Base-by-base conservation (phyloP, 1,140 invertebrate species). In the Ditylenchus dipsaci region DNA sequence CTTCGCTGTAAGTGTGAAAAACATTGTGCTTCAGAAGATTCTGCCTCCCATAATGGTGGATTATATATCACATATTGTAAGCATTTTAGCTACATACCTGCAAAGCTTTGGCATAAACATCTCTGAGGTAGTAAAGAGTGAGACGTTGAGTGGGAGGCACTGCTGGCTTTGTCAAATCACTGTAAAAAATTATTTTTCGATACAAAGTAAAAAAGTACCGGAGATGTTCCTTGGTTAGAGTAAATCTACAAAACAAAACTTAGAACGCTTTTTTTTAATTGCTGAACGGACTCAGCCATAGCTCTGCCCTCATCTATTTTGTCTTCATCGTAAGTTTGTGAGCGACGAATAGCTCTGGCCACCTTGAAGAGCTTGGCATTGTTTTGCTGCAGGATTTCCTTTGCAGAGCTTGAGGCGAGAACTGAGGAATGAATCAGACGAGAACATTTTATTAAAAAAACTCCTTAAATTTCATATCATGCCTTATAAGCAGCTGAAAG, bases 221-320 rank as follows among this genome's bases (percentile, higher is more conserved):
- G 15, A 72, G n/a, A 67, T 67, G 29, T 21, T 72, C 15, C 47
- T 60, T 26, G 26, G 59, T 58, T 7, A 73, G 42, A 66, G 38
- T 57, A 30, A 77, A 53, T 21, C n/a, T 53, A 53, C 11, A 38
- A 38, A 38, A 11, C 33, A 38, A 38, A 38, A 38, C n/a, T n/a
- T n/a, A 38, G 33, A 38, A 38, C 11, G 33, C 11, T 38, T 38
- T 11, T 38, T 38, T 38, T 38, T 38, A 5, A 5, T 38, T 38
- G 33, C 11, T 38, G 33, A 38, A 11, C 33, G 3, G 33, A 77
- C 60, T 77, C 76, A 1, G 76, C 73, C 73, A 78, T 78, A 15
- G 76, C 76, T n/a, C 77, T 47, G 13, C 38, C 53, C 38, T 73
- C 67, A 43, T 76, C 77, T 33, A 78, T 79, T 66, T 78, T 76